Evolutionary conservation across 2,113 vertebrate species (phyloP).

Genomic region (Sula dactylatra): DNA sequence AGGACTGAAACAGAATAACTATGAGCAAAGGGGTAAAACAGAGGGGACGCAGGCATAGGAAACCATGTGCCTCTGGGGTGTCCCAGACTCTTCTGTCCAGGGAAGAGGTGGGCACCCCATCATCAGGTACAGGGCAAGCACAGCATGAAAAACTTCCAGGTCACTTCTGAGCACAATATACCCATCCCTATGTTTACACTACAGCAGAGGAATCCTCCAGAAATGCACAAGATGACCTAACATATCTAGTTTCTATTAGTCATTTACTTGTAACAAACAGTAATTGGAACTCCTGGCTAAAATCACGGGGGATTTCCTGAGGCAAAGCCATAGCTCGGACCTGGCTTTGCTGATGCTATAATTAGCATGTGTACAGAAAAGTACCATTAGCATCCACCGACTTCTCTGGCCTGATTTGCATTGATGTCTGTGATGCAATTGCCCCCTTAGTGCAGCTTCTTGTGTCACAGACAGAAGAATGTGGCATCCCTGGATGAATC

Average conservation of each 20-base stretch:
- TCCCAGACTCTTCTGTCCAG: neutral
- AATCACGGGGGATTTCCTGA: neutral
- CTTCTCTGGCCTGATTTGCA: neutral
- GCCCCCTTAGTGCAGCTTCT: neutral
- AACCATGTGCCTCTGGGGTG: neutral
- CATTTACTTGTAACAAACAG: neutral
- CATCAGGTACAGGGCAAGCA: neutral
- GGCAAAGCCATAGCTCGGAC: neutral
- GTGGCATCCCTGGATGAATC: conserved; percentile 25
- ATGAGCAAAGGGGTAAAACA: neutral
- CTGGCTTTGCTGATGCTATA: neutral
- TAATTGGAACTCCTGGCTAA: neutral
- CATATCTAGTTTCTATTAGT: neutral
- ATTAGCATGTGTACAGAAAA: neutral
- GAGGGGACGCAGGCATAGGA: neutral
- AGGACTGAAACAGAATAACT: neutral
- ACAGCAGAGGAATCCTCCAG: neutral
- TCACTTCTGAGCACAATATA: neutral
- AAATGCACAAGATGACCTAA: neutral
- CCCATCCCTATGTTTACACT: neutral
- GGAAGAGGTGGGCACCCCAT: neutral
- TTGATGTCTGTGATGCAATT: neutral
- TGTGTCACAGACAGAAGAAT: neutral
- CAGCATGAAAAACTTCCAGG: neutral
- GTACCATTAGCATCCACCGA: neutral